Conservation (phyloP, 2,888 invertebrate genomes). For the Ormyrus nitidulus region DNA sequence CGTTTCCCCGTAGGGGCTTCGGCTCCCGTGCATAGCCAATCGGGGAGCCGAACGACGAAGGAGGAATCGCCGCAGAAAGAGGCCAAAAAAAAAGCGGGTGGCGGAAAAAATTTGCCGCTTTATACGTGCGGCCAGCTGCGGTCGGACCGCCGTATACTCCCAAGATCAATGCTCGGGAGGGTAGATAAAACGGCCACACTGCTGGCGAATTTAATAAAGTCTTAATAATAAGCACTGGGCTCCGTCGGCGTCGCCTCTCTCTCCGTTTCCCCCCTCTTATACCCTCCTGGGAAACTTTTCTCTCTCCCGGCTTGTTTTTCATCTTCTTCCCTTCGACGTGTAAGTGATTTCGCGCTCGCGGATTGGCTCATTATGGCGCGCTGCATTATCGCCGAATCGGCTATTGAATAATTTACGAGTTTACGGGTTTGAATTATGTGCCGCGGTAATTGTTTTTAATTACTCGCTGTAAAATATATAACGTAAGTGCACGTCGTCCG, state of each 20-base stretch:
- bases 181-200: background rate
- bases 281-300: background rate
- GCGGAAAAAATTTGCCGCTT: background rate
- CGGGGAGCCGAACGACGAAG: too few relatives aligned
- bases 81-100: too few relatives aligned
- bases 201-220: conserved; percentile 1
- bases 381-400: conserved; percentile 1
- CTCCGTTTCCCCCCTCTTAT: too few relatives aligned
- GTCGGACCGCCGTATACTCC: background rate
- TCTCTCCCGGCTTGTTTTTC: too few relatives aligned
- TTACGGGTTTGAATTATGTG: conserved; percentile 1
- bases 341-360: too few relatives aligned
- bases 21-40: too few relatives aligned
- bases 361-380: background rate
- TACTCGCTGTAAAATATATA: conserved; percentile 21
- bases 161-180: background rate
- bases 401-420: conserved; percentile 28
- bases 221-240: background rate
- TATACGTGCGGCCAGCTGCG: background rate
- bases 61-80: too few relatives aligned
- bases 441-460: conserved; percentile 27
- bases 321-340: too few relatives aligned
- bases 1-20: too few relatives aligned
- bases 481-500: background rate
- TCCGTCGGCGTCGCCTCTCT: too few relatives aligned